Evolutionary conservation across 2,113 vertebrate species (phyloP).

Genomic region (Oostethus manadensis): DNA sequence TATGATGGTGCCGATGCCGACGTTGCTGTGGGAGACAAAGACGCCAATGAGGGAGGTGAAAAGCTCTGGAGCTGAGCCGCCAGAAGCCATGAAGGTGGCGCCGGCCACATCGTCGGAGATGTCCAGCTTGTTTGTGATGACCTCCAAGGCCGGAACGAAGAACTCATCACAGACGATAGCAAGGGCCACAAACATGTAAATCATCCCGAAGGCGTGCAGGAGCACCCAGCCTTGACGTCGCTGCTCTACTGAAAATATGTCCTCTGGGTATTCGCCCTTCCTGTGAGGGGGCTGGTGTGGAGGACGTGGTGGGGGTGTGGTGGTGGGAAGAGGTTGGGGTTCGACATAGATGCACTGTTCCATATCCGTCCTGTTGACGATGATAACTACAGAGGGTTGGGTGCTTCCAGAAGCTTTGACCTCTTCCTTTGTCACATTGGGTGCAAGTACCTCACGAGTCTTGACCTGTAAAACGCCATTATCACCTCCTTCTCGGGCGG

Average conservation of each 20-base stretch:
- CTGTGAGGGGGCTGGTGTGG: slow-evolving; percentile 28
- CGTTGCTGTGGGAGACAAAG: slow-evolving; percentile 89
- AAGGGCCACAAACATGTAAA: slow-evolving; percentile 87
- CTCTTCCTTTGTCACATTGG: slow-evolving; percentile 35
- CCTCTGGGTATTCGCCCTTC: slow-evolving; percentile 81
- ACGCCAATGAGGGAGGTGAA: slow-evolving; percentile 94
- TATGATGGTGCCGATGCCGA: slow-evolving; percentile 92
- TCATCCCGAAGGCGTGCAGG: slow-evolving; percentile 83
- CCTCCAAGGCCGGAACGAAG: slow-evolving; percentile 85
- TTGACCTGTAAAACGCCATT: slow-evolving; percentile 27
- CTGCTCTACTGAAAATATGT: slow-evolving; percentile 84
- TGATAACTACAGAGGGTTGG: slow-evolving; percentile 28
- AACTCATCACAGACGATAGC: slow-evolving; percentile 93
- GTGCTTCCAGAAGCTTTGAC: slow-evolving; percentile 2
- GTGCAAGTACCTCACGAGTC: slow-evolving; percentile 21
- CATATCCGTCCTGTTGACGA: slow-evolving; percentile 65
- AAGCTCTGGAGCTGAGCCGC: slow-evolving; percentile 90
- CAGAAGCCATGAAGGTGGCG: slow-evolving; percentile 93
- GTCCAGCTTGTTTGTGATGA: slow-evolving; percentile 79
- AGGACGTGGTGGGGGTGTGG: slow-evolving; percentile 9
- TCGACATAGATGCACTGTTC: slow-evolving; percentile 76
- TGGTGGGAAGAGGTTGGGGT: slow-evolving; percentile 46
- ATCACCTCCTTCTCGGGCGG: slow-evolving; percentile 8
- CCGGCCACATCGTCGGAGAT: slow-evolving; percentile 93
- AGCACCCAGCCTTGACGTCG: slow-evolving; percentile 81